Percentiles rank a stretch among this genome's conserved stretches.
These are phyloP conservation scores for Parochlus steinenii DNA, from an alignment of 2,888 invertebrate species.

Conservation along the genomic window DNA sequence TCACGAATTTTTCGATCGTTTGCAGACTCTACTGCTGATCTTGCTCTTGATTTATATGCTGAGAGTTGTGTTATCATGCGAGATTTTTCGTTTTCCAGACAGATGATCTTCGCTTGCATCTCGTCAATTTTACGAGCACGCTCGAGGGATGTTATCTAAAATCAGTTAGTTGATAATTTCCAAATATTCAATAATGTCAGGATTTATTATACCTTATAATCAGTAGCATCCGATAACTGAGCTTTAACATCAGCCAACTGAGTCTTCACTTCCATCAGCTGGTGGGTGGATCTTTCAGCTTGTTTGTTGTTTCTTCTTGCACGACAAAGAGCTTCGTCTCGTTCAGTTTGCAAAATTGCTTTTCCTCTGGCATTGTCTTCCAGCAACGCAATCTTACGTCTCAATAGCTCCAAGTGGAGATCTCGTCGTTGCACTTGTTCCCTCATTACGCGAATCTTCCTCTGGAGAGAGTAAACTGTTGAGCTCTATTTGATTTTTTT, in stretches of 20 bases:
- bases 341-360: conserved; percentile 43
- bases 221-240: conserved; percentile 69
- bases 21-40: conserved; percentile 25
- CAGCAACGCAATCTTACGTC: conserved; percentile 72
- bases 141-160: conserved; percentile 65
- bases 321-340: conserved; percentile 49
- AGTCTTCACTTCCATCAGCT: conserved; percentile 64
- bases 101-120: conserved; percentile 60
- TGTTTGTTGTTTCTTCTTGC: conserved; percentile 69
- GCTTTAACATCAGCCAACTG: conserved; percentile 71
- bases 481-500: conserved; percentile 41
- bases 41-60: conserved; percentile 24
- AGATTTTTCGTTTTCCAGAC: conserved; percentile 60
- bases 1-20: conserved; percentile 28
- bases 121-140: conserved; percentile 72
- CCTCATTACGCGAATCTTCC: conserved; percentile 65
- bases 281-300: conserved; percentile 62
- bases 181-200: conserved; percentile 7
- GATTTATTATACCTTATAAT: conserved; percentile 49
- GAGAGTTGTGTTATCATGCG: conserved; percentile 30
- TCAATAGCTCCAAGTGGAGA: conserved; percentile 72
- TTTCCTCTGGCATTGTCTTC: conserved; percentile 54
- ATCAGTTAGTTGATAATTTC: background rate
- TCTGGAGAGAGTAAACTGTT: conserved; percentile 77
- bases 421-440: conserved; percentile 87